Evolutionary conservation across 2,888 invertebrate genomes (phyloP), one percentile per base, ranked within the genome.

Genomic region (Diploptera punctata): DNA sequence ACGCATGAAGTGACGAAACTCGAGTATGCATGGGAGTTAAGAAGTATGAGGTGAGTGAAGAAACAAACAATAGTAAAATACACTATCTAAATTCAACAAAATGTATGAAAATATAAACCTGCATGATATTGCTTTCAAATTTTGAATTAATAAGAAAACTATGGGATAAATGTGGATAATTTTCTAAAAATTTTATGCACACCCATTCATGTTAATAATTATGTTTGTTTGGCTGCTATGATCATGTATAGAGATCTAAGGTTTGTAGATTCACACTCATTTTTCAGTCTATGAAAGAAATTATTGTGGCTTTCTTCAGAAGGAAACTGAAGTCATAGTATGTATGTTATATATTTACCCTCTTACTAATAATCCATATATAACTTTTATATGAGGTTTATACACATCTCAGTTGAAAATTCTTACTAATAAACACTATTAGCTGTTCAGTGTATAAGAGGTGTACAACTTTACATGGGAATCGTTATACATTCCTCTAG

Each of bases 301-400:
- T 38, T 38, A 5, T 38, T 38, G 13, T 38, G 13, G 13, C 7
- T 38, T 38, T 13, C 38, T 38, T 38, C 13, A 38, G 38, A 5
- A 9, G 13, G 13, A 38, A 38, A 9, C 13, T 38, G 7, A 9
- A 9, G 38, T 52, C 16, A 18, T 9, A 5, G 3, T 2, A 24
- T 16, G 24, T 26, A 24, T 47, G 75, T 9, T 65, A 44, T 26
- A 29, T 57, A n/a, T n/a, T n/a, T n/a, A n/a, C n/a, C n/a, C n/a
- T n/a, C n/a, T n/a, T n/a, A n/a, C n/a, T n/a, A n/a, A n/a, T n/a
- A n/a, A n/a, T n/a, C n/a, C n/a, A n/a, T n/a, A n/a, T n/a, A n/a
- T n/a, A n/a, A n/a, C n/a, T n/a, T n/a, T n/a, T n/a, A n/a, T n/a
- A n/a, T n/a, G n/a, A n/a, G n/a, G n/a, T n/a, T n/a, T n/a, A n/a